Percentiles rank a stretch among this genome's conserved stretches.
Evolutionary conservation across 2,113 vertebrate genomes (phyloP).

Genomic region (Dascyllus trimaculatus): DNA sequence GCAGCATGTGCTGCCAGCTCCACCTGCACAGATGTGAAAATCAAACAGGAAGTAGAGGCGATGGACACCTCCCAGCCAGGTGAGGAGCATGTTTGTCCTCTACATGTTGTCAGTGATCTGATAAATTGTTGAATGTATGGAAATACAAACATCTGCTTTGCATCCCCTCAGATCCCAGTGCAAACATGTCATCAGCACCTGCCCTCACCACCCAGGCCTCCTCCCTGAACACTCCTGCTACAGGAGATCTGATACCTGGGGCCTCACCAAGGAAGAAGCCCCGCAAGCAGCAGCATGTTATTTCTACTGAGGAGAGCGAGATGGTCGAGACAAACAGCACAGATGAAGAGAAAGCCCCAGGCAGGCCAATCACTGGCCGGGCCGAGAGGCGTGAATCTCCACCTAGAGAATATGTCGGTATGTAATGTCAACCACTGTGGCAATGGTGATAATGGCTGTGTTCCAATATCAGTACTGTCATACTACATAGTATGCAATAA

Average conservation of each 20-base stretch:
- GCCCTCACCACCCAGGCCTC: slow-evolving; percentile 87
- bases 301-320: slow-evolving; percentile 97
- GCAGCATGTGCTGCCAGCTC: slow-evolving; percentile 89
- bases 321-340: slow-evolving; percentile 99
- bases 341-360: slow-evolving; percentile 92
- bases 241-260: slow-evolving; percentile 92
- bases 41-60: slow-evolving; percentile 93
- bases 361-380: slow-evolving; percentile 89
- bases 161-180: slow-evolving; percentile 59
- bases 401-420: slow-evolving; percentile 98
- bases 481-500: too few relatives aligned
- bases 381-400: slow-evolving; percentile 94
- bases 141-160: background rate
- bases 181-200: slow-evolving; percentile 65
- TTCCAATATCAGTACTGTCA: too few relatives aligned
- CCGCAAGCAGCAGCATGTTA: slow-evolving; percentile 97
- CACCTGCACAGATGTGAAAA: slow-evolving; percentile 89
- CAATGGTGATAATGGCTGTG: too few relatives aligned
- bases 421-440: background rate
- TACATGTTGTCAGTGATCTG: background rate
- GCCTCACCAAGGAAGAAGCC: slow-evolving; percentile 98
- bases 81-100: slow-evolving; percentile 24
- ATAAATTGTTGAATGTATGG: background rate
- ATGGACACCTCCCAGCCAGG: slow-evolving; percentile 87
- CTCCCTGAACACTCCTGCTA: slow-evolving; percentile 83